Percentiles rank a stretch among this genome's conserved stretches.
These are phyloP conservation scores for Pristionchus fissidentatus DNA, from an alignment of 2,888 invertebrate genomes.

Conservation along the genomic window DNA sequence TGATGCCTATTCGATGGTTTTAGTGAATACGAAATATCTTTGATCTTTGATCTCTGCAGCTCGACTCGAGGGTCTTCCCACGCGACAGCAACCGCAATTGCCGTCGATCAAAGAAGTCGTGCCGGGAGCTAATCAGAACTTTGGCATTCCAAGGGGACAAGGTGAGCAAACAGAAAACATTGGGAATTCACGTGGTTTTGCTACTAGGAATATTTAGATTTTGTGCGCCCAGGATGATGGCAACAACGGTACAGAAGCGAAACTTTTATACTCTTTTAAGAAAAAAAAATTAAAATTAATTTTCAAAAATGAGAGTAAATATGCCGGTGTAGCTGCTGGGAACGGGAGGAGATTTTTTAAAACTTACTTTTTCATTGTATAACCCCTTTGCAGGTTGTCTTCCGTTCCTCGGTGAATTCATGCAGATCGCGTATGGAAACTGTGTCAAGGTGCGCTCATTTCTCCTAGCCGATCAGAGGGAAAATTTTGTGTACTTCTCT, in stretches of 20 bases:
- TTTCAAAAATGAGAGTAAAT: too few relatives aligned
- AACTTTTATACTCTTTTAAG: too few relatives aligned
- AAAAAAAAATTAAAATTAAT: too few relatives aligned
- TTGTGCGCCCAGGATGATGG: too few relatives aligned
- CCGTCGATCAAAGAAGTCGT: slow-evolving; percentile 65
- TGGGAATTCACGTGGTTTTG: too few relatives aligned
- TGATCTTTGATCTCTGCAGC: not conserved
- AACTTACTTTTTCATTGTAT: too few relatives aligned
- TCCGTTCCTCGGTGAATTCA: slow-evolving; percentile 74
- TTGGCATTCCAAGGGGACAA: slow-evolving; percentile 71
- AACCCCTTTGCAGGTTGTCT: slow-evolving; percentile 65
- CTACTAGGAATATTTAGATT: too few relatives aligned
- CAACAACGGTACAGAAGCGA: not conserved
- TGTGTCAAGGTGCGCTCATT: slow-evolving; percentile 63
- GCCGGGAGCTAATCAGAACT: slow-evolving; percentile 68
- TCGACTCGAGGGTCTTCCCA: slow-evolving; percentile 12
- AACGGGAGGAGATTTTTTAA: too few relatives aligned
- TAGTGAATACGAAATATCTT: too few relatives aligned
- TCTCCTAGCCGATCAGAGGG: not conserved
- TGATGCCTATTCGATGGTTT: too few relatives aligned
- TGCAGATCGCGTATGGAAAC: slow-evolving; percentile 74
- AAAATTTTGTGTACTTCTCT: not conserved
- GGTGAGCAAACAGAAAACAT: slow-evolving; percentile 60
- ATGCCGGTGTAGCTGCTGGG: too few relatives aligned
- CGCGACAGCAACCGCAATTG: slow-evolving; percentile 8